Percentiles rank a stretch among this genome's conserved stretches.
Evolutionary conservation across 1,140 invertebrate species (phyloP).

Genomic region (Orussus abietinus): DNA sequence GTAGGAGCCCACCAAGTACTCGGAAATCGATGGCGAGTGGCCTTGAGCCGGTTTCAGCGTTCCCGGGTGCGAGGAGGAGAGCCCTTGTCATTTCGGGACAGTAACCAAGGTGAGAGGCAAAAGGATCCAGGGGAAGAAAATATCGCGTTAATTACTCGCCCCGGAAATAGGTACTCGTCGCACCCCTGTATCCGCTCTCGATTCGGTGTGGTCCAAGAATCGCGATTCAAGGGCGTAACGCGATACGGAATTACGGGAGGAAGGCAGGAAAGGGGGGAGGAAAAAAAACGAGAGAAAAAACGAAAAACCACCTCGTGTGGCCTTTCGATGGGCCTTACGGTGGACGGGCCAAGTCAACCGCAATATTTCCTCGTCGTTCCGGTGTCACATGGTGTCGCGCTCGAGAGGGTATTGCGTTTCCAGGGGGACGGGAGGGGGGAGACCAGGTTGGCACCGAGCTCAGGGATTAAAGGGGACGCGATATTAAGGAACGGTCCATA

Average conservation of each 20-base stretch:
- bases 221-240: conserved; percentile 28
- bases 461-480: conserved; percentile 33
- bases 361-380: conserved; percentile 39
- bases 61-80: conserved; percentile 4
- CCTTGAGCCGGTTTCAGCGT: conserved; percentile 40
- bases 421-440: conserved; percentile 8
- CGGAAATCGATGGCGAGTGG: conserved; percentile 37
- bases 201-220: too few species aligned
- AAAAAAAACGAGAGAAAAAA: too few species aligned
- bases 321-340: too few species aligned
- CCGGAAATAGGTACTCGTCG: too few species aligned
- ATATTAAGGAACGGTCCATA: conserved; percentile 22
- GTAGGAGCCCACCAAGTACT: conserved; percentile 25
- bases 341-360: conserved; percentile 28
- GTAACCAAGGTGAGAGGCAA: neutral
- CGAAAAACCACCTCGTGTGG: too few species aligned
- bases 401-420: conserved; percentile 39
- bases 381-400: conserved; percentile 36
- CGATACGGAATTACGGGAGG: conserved; percentile 35
- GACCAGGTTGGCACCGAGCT: too few species aligned
- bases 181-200: too few species aligned
- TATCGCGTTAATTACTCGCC: too few species aligned
- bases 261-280: conserved; percentile 26
- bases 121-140: too few species aligned
- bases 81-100: conserved; percentile 1